Base-by-base conservation (phyloP, 1,140 invertebrate species). In the Apis dorsata region DNA sequence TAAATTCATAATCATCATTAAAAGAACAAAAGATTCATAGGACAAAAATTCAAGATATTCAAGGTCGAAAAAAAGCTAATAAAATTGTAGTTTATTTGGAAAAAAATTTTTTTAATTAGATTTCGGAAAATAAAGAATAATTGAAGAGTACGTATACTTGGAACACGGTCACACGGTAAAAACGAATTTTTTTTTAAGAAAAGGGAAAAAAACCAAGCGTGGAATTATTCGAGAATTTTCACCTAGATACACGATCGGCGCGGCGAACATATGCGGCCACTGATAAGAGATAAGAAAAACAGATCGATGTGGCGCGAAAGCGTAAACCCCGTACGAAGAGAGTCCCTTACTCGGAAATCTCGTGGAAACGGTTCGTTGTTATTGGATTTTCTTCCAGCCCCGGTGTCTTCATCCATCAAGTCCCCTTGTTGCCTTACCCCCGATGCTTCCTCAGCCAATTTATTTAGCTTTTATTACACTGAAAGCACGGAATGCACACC, bases 211-310 rank as follows among this genome's bases (percentile, higher is more conserved):
- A 24, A 65, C 2, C 0, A 9, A 0, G 19, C 5, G 2, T 68
- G 21, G 9, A 21, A 68, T 44, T 5, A 21, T 7, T 0, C 17
- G 19, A 44, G 34, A 44, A 44, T 7, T 19, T 34, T 34, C 34
- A 1, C 17, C 0, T 19, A 10, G 66, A 21, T 34, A 21, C 65
- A 19, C 44, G 66, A 69, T 69, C 66, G 15, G 15, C 19, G 7
- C 24, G 5, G 3, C n/a, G n/a, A 49, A 78, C 81, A 83, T 83
- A 83, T 83, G 81, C 81, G 81, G 53, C 28, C n/a, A 19, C 21
- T 17, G 81, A 83, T 83, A 83, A 83, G 19, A 83, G 81, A 83
- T 83, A 78, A 70, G 80, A n/a, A 63, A 78, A 82, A 70, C 80
- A 78, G 75, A 78, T 83, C 81, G 75, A 78, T 78, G 34, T 44